These are phyloP conservation scores for Sarcophaga variegata DNA, from an alignment of 2,888 invertebrate species.

Conservation along the genomic window DNA sequence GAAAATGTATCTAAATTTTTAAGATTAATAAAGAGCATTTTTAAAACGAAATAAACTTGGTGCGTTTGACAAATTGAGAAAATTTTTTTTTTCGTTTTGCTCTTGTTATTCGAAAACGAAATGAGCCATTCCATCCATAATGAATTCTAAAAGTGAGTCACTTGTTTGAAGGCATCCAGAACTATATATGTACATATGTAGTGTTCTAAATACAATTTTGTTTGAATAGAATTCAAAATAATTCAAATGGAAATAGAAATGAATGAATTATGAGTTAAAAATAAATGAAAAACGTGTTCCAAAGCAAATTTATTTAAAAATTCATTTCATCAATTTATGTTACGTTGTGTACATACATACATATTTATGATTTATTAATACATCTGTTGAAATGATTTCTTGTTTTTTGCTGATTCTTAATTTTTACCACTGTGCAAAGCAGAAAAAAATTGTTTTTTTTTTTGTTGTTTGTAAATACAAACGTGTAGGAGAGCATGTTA, in stretches of 20 bases:
- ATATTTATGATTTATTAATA: constrained; percentile 34
- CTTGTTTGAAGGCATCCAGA: background rate
- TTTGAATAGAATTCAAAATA: background rate
- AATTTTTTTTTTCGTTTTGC: constrained; percentile 8
- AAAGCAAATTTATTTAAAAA: constrained; percentile 2
- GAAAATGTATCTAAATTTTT: constrained; percentile 5
- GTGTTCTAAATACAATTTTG: background rate
- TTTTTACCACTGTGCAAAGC: constrained; percentile 45
- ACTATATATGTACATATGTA: background rate
- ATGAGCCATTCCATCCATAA: constrained; percentile 18
- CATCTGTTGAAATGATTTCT: constrained; percentile 1
- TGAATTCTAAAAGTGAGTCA: constrained; percentile 45
- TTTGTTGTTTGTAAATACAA: constrained; percentile 26
- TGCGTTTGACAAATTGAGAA: constrained; percentile 51
- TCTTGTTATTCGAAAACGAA: constrained; percentile 12
- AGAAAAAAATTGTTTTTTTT: background rate
- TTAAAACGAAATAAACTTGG: constrained; percentile 10
- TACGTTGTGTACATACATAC: background rate
- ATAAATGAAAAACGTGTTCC: background rate
- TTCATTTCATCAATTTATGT: constrained; percentile 11
- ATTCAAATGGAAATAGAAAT: background rate
- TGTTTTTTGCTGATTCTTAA: constrained; percentile 34
- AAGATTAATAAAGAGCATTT: constrained; percentile 40
- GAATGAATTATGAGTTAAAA: constrained; percentile 1
- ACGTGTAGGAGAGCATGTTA: constrained; percentile 58